Base-by-base conservation (phyloP, 2,888 invertebrate genomes). In the Tholera decimalis region DNA sequence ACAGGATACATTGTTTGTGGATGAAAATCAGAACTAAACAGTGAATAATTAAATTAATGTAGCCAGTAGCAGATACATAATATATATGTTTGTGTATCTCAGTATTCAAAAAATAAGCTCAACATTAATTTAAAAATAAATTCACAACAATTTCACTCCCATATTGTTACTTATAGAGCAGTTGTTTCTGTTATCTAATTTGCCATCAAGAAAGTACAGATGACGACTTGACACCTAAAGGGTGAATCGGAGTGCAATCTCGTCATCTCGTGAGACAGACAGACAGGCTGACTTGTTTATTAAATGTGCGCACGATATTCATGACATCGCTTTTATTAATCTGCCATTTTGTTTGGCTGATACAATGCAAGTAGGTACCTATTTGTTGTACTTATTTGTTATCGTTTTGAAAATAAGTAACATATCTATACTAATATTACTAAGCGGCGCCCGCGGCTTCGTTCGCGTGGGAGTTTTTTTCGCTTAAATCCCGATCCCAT, bases 211-310 rank as follows among this genome's bases (percentile, higher is more conserved):
- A 18, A 47, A 0, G 24, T 47, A 51, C 5, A 33, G 43, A 43
- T 50, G 67, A 68, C 41, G 20, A 50, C 37, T 37, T 44, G 47
- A 55, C 47, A 57, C 28, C 7, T 26, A 50, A 85, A 84, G 82
- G 80, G 84, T 82, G 77, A 75, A 78, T 76, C 44, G 83, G 85
- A 91, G 90, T 87, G 90, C 92, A 92, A 93, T 92, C 85, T 87
- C 86, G 69, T 85, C 92, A 93, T 93, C 84, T 88, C 85, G 68
- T 82, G 87, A 80, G 89, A 88, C 89, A 82, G 88, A 88, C 87
- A 88, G 90, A 88, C 90, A 89, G 80, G 30, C 75, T 74, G 82
- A 80, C 73, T 77, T 80, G 62, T 61, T 77, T 80, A 81, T 80
- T 81, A 82, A 77, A 90, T 80, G 75, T 71, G 73, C 77, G 64